Evolutionary conservation across 1,140 invertebrate genomes (phyloP).

Genomic region (Bradynema listronoti): DNA sequence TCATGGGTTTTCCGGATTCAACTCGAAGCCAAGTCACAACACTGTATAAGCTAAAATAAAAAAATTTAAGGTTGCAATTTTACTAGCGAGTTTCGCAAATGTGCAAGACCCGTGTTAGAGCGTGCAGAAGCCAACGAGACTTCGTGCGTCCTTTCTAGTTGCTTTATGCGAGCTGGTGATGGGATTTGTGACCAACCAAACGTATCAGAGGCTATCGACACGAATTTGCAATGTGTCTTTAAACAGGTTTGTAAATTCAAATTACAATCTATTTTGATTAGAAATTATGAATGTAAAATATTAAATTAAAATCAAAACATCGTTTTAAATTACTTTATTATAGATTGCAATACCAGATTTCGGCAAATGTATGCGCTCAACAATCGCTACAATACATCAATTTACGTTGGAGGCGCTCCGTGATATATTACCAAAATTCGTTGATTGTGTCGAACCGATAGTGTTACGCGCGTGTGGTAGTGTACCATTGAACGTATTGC

Average conservation of each 20-base stretch:
- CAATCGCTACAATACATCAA: constrained; percentile 50
- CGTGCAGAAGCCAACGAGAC: background rate
- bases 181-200: constrained; percentile 51
- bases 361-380: constrained; percentile 49
- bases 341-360: constrained; percentile 51
- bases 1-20: too few species aligned
- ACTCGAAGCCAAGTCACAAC: too few species aligned
- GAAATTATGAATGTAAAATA: background rate
- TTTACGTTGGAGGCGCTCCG: constrained; percentile 43
- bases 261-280: background rate
- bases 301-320: background rate
- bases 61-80: constrained; percentile 44
- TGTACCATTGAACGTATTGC: constrained; percentile 44
- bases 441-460: constrained; percentile 52
- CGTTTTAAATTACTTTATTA: constrained; percentile 21
- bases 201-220: constrained; percentile 48
- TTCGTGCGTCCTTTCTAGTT: constrained; percentile 49
- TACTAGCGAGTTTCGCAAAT: constrained; percentile 34
- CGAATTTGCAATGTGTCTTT: constrained; percentile 49
- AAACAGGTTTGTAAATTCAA: constrained; percentile 31
- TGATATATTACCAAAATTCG: constrained; percentile 48
- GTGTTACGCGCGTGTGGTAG: constrained; percentile 45
- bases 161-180: constrained; percentile 46
- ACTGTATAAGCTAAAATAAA: too few species aligned
- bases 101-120: constrained; percentile 25